Base-by-base conservation (phyloP, 2,113 vertebrate species). In the Prionailurus bengalensis region DNA sequence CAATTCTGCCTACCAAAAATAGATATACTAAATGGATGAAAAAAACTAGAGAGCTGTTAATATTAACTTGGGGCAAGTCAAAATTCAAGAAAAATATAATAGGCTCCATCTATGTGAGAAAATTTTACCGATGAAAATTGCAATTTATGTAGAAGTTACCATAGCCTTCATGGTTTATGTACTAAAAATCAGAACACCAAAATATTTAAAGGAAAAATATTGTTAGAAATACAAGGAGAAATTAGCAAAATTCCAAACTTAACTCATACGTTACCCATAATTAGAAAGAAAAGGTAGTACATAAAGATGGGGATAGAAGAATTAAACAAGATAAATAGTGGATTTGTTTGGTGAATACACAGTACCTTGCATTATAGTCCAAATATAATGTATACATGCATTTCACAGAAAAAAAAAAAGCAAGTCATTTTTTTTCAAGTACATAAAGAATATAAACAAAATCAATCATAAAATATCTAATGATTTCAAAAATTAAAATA, bases 101-200 rank as follows among this genome's bases (percentile, higher is more conserved):
- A 53, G 80, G 15, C 1, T 87, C 21, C 27, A 65, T 23, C 4
- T 16, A 63, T 86, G 82, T 6, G n/a, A 13, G 42, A 81, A 88
- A 81, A 65, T 80, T 78, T 36, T 95, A 53, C 63, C 25, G 81
- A 45, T 81, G 65, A 74, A 80, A 74, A 51, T 73, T 81, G 1
- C 1, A 66, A 36, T 88, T 73, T 36, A 21, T 88, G 11, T 53
- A 80, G 11, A 92, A 66, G 17, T 51, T 78, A 61, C 16, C 73
- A 33, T 81, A 81, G 21, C 63, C 21, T 87, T 95, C 29, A 81
- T 73, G 27, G 3, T 23, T 45, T 73, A 87, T 65, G 11, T n/a
- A 88, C 71, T 74, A 81, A 87, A 91, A 88, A 45, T 87, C 16
- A 81, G 33, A 92, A 42, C n/a, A 74, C n/a, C 65, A 81, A 88